Percentiles rank a stretch among this genome's conserved stretches.
These are phyloP conservation scores for Ailuropoda melanoleuca DNA, from an alignment of 2,113 vertebrate species.

Conservation along the genomic window DNA sequence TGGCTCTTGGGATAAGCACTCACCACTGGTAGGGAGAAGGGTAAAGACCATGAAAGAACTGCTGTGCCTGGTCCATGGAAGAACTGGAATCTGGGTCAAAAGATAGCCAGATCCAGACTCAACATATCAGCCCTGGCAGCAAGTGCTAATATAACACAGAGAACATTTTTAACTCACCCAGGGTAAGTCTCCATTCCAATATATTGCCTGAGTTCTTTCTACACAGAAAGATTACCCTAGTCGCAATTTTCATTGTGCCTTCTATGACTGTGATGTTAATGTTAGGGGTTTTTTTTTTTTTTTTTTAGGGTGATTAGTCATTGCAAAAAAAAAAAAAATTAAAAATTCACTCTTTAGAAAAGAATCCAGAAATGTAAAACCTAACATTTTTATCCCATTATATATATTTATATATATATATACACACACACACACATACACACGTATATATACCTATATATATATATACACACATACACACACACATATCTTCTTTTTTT, in stretches of 20 bases:
- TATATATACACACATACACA: not conserved
- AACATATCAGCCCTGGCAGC: no score
- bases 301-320: not conserved
- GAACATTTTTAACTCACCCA: not conserved
- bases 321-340: not conserved
- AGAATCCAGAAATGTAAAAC: not conserved
- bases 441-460: no score
- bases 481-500: not conserved
- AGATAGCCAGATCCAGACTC: not conserved
- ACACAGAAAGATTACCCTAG: not conserved
- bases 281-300: not conserved
- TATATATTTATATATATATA: not conserved
- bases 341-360: slow-evolving; percentile 21
- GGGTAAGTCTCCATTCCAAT: not conserved
- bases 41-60: not conserved
- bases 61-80: not conserved
- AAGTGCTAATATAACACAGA: not conserved
- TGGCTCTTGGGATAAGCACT: not conserved
- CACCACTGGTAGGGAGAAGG: not conserved
- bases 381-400: not conserved
- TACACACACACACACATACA: not conserved
- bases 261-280: not conserved
- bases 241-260: not conserved
- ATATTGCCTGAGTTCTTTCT: not conserved
- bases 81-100: not conserved